phyloP scores from a whole-genome alignment of 2,888 invertebrate species.

The Limnephilus rhombicus region DNA sequence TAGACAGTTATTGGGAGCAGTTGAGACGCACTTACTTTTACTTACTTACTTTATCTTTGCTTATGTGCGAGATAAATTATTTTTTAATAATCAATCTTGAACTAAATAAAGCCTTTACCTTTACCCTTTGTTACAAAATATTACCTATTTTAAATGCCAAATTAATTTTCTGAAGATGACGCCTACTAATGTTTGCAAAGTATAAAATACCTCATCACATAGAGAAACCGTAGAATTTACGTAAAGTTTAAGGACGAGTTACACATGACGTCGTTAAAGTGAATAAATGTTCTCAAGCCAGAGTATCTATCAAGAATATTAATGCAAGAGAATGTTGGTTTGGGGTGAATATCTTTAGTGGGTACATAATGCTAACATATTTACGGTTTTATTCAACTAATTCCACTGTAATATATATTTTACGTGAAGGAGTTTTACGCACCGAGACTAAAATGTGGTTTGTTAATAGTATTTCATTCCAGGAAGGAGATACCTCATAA shows the following conservation, averaged over 20 bases:
- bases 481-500: not conserved
- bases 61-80: not conserved
- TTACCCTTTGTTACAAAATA: not conserved
- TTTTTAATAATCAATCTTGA: not conserved
- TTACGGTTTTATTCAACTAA: slow-evolving; percentile 10
- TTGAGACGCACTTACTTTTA: too few species aligned
- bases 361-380: not conserved
- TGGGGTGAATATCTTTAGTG: slow-evolving; percentile 3
- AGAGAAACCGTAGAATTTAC: slow-evolving; percentile 7
- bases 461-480: not conserved
- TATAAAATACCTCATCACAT: not conserved
- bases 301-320: slow-evolving; percentile 39
- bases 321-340: slow-evolving; percentile 5
- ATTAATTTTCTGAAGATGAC: not conserved
- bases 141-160: not conserved
- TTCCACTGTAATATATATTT: not conserved
- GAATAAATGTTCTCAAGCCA: slow-evolving; percentile 11
- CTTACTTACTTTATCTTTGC: too few species aligned
- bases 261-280: slow-evolving; percentile 27
- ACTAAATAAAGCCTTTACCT: not conserved
- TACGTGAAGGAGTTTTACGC: not conserved
- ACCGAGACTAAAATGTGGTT: not conserved
- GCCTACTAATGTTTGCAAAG: not conserved
- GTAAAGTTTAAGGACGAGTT: slow-evolving; percentile 10
- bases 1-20: too few species aligned